Evolutionary conservation across 2,113 vertebrate species (phyloP).

Genomic region (Psilopsiagon aymara): DNA sequence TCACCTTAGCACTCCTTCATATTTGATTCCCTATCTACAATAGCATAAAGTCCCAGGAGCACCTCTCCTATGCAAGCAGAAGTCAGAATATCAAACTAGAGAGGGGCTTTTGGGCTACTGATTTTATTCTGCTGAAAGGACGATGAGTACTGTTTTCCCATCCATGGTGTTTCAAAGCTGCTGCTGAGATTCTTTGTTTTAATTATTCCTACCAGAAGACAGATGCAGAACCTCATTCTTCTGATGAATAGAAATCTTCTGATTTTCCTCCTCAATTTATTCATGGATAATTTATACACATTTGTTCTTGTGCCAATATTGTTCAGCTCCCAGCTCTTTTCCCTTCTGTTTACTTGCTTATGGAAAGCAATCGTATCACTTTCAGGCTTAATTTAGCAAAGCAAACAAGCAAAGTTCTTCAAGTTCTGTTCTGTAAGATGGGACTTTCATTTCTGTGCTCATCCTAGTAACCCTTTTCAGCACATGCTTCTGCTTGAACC

Average conservation of each 20-base stretch:
- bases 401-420: conserved; percentile 10
- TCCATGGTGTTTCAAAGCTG: neutral
- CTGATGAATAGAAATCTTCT: neutral
- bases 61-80: neutral
- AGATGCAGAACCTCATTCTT: neutral
- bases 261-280: conserved; percentile 21
- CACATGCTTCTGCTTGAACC: neutral
- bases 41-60: neutral
- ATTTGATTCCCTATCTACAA: neutral
- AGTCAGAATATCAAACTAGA: neutral
- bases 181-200: neutral
- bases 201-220: conserved; percentile 8
- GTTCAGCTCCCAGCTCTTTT: conserved; percentile 16
- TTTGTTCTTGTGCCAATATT: conserved; percentile 37
- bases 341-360: conserved; percentile 30
- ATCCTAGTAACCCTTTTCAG: neutral
- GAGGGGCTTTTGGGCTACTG: neutral
- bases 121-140: neutral
- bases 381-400: conserved; percentile 35
- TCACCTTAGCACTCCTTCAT: neutral
- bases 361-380: conserved; percentile 14
- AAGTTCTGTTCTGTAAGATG: neutral
- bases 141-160: neutral
- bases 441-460: neutral
- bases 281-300: conserved; percentile 44